Conservation (phyloP, 2,797 vertebrate species). For the Melanotaenia boesemani region DNA sequence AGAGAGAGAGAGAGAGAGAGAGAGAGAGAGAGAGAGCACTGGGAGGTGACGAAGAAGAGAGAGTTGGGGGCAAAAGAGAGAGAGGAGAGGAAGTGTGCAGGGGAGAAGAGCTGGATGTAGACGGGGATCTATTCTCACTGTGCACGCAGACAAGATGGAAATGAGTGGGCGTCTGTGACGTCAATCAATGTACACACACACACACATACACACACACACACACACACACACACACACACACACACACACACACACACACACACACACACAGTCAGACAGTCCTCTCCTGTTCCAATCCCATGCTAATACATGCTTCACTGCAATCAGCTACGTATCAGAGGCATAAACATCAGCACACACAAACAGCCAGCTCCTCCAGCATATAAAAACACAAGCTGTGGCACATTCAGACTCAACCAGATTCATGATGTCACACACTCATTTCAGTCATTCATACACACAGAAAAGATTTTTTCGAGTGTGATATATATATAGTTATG, state of each 20-base stretch:
- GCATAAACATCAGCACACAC: constrained; percentile 53
- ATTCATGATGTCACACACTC: constrained; percentile 27
- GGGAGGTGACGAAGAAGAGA: constrained; percentile 23
- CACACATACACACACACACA: constrained; percentile 33
- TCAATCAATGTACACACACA: constrained; percentile 71
- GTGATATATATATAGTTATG: not conserved
- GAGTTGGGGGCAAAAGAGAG: not conserved
- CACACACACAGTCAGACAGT: constrained; percentile 28
- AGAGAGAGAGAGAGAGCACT: constrained; percentile 18
- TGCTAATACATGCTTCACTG: constrained; percentile 70
- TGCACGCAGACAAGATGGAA: constrained; percentile 76
- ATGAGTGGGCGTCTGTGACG: constrained; percentile 81
- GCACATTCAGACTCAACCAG: constrained; percentile 26
- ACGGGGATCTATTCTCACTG: constrained; percentile 76
- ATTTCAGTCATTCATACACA: constrained; percentile 13
- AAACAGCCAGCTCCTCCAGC: constrained; percentile 16
- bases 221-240: constrained; percentile 9
- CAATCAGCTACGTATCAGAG: constrained; percentile 60
- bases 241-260: constrained; percentile 36
- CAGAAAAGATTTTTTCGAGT: not conserved
- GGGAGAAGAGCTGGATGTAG: constrained; percentile 59
- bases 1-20: constrained; percentile 32
- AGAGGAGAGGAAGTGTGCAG: constrained; percentile 30
- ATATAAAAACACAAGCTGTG: constrained; percentile 17
- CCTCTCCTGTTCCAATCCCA: constrained; percentile 62